Evolutionary conservation across 2,113 vertebrate genomes (phyloP).

Genomic region (Mixornis gularis): DNA sequence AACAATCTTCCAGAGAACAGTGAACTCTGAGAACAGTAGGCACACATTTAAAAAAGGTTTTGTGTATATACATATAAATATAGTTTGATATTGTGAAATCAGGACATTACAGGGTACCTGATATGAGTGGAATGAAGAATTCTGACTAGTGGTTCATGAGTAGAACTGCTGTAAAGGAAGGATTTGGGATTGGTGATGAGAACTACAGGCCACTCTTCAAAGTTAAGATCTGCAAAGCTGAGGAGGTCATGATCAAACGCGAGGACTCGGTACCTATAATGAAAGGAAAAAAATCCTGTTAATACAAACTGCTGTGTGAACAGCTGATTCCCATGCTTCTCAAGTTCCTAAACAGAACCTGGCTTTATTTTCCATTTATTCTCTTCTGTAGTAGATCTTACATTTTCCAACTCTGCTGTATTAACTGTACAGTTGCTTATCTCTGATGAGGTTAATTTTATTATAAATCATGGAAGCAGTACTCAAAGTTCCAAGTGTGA

Average conservation of each 20-base stretch:
- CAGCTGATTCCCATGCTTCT: not conserved
- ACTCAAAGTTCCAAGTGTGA: not conserved
- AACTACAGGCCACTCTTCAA: conserved; percentile 89
- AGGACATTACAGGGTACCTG: conserved; percentile 73
- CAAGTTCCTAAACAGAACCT: not conserved
- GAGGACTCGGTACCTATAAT: conserved; percentile 85
- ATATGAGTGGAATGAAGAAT: conserved; percentile 89
- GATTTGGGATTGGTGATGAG: conserved; percentile 96
- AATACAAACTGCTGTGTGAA: not conserved
- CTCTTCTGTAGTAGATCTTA: not conserved
- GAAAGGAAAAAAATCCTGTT: not conserved
- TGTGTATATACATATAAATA: not conserved
- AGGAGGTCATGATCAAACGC: conserved; percentile 93
- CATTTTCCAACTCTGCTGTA: not conserved
- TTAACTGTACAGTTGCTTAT: not conserved
- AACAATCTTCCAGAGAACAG: not conserved
- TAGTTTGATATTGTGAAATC: not conserved
- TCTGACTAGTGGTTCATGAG: conserved; percentile 83
- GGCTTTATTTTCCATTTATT: not conserved
- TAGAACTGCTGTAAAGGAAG: conserved; percentile 83
- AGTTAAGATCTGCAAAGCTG: conserved; percentile 88
- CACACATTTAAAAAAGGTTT: rapidly evolving
- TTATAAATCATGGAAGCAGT: not conserved
- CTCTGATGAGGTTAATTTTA: not conserved
- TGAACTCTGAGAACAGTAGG: not conserved